Percentiles rank a stretch among this genome's conserved stretches.
Conservation (phyloP, 2,888 invertebrate genomes). For the Rhamphomyia laevipes region DNA sequence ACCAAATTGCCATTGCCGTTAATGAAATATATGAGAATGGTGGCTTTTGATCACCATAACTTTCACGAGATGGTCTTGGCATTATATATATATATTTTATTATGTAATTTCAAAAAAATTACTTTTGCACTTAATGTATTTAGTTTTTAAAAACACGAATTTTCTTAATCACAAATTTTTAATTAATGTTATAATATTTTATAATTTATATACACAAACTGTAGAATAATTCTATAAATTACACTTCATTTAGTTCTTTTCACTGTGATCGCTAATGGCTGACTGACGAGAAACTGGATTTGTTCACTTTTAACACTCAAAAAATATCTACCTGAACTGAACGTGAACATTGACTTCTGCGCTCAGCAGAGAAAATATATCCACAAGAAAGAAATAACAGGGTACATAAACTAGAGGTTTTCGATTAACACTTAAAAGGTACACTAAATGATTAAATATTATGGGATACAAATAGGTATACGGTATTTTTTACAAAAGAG, state of each 20-base stretch:
- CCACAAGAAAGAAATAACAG: no score
- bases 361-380: not conserved
- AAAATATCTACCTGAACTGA: not conserved
- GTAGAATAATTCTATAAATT: no score
- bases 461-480: no score
- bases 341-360: not conserved
- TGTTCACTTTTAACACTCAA: not conserved
- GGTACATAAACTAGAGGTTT: not conserved
- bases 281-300: not conserved
- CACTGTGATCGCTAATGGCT: not conserved
- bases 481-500: no score
- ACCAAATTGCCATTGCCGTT: slow-evolving; percentile 98
- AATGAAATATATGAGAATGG: slow-evolving; percentile 97
- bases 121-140: no score
- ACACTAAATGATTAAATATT: no score
- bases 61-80: slow-evolving; percentile 87
- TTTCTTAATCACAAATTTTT: not conserved
- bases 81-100: slow-evolving; percentile 45
- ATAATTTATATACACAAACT: not conserved
- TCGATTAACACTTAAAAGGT: no score
- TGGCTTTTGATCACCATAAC: slow-evolving; percentile 95
- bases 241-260: not conserved
- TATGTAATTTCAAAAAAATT: no score
- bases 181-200: not conserved
- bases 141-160: not conserved